Evolutionary conservation across 92 coral and sea anemone genomes (phyloP).

Genomic region (Metridium senile): DNA sequence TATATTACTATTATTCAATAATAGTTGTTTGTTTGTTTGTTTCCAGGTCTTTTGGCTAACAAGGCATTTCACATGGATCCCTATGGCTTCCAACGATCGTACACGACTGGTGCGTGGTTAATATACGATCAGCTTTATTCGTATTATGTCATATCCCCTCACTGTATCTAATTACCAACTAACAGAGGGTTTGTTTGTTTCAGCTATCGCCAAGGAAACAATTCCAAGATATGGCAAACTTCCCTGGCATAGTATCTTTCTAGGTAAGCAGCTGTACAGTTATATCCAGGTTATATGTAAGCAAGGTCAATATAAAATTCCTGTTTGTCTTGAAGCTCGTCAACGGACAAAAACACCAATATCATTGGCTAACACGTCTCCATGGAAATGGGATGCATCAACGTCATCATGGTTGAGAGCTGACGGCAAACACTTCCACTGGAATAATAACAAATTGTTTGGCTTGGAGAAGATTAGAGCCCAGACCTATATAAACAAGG

Average conservation of each 20-base stretch:
- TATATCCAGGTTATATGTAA: not conserved
- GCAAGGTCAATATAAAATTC: no score
- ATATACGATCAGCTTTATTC: no score
- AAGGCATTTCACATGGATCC: constrained; percentile 28
- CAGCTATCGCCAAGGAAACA: constrained; percentile 15
- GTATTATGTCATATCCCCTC: no score
- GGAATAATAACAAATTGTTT: constrained; percentile 5
- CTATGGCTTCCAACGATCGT: constrained; percentile 19
- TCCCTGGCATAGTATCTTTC: constrained; percentile 29
- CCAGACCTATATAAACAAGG: constrained; percentile 15
- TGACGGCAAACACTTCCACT: constrained; percentile 26
- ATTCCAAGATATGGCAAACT: constrained; percentile 36
- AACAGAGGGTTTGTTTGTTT: not conserved
- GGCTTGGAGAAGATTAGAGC: not conserved
- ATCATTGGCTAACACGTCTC: constrained; percentile 21
- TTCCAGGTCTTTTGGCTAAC: constrained; percentile 13
- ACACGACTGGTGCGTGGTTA: constrained; percentile 14
- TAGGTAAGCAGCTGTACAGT: constrained; percentile 25
- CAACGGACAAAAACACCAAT: not conserved
- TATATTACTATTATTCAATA: no score
- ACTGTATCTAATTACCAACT: not conserved
- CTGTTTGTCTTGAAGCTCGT: constrained; percentile 9
- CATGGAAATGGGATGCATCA: constrained; percentile 29
- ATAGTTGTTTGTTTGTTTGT: not conserved
- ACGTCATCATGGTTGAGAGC: constrained; percentile 28